Conservation (phyloP, 2,797 vertebrate species). For the Pagetopsis macropterus region DNA sequence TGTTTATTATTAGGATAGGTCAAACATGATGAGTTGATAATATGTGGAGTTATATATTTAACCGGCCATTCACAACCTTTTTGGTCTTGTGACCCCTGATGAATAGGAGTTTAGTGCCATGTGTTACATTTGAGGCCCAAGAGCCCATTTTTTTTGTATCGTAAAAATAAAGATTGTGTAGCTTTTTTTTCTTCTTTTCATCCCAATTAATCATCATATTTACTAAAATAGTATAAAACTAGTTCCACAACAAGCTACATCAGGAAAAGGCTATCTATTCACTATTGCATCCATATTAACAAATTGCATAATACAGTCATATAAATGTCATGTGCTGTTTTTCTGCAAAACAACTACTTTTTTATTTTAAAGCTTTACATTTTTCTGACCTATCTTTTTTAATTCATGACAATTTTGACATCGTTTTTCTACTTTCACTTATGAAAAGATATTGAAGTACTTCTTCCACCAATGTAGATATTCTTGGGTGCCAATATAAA, state of each 20-base stretch:
- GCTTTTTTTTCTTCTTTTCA: too few relatives aligned
- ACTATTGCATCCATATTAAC: background rate
- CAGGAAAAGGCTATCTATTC: background rate
- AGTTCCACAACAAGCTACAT: background rate
- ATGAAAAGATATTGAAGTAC: background rate
- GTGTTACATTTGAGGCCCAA: too few relatives aligned
- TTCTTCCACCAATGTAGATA: background rate
- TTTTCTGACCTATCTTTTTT: background rate
- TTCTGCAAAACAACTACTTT: background rate
- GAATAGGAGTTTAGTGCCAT: too few relatives aligned
- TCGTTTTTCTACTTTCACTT: background rate
- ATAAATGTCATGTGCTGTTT: background rate
- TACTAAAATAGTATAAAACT: background rate
- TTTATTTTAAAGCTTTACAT: background rate
- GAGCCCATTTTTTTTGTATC: too few relatives aligned
- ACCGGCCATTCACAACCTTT: too few relatives aligned
- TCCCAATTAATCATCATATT: too few relatives aligned
- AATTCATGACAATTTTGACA: background rate
- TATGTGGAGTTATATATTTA: too few relatives aligned
- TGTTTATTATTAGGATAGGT: too few relatives aligned
- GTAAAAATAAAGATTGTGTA: too few relatives aligned
- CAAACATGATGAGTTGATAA: too few relatives aligned
- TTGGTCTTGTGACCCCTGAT: too few relatives aligned
- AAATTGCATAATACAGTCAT: too few relatives aligned
- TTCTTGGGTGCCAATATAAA: slow-evolving; percentile 12